Base-by-base conservation (phyloP, 1,140 invertebrate genomes). In the Gonioctena quinquepunctata region DNA sequence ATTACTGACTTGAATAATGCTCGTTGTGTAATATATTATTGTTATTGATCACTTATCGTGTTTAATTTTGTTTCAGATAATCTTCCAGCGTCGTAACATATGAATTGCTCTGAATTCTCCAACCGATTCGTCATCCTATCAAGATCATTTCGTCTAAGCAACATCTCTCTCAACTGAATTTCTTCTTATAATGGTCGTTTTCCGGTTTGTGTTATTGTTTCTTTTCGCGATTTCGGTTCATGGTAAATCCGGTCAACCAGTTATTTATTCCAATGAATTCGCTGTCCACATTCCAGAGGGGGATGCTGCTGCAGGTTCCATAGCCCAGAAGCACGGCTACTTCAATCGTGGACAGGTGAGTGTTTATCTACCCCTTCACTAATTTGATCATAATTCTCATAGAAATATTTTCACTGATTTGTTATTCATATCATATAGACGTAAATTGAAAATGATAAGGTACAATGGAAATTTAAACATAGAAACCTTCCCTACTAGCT, bases 191-290 rank as follows among this genome's bases (percentile, higher is more conserved):
- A 42, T 42, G 33, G 33, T 42, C 2, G 11, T 1, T 11, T n/a
- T 42, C 13, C 33, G 16, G 33, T 42, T 42, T 13, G 11, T 42
- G 11, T 42, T 42, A 2, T n/a, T 8, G 33, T 42, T 42, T n/a
- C 13, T 42, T n/a, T 42, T 42, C 33, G 33, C 33, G 33, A 42
- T 11, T 42, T 11, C 33, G 13, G 33, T 42, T 2, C 11, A n/a
- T 42, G 33, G 33, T 13, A 42, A n/a, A 42, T 42, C 33, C 13
- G 5, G 2, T 42, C 11, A 11, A 2, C 33, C 11, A 42, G 11
- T 11, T 13, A 8, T 93, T 76, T 94, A 89, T 80, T 88, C 88
- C 79, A 92, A 94, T 81, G 88, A 94, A 80, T 94, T 95, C 80
- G 93, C 93, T 11, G 88, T 94, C 26, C 88, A 93, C 80, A 86